Percentiles rank a stretch among this genome's conserved stretches.
Conservation (phyloP, 2,113 vertebrate genomes). For the Cebus imitator region DNA sequence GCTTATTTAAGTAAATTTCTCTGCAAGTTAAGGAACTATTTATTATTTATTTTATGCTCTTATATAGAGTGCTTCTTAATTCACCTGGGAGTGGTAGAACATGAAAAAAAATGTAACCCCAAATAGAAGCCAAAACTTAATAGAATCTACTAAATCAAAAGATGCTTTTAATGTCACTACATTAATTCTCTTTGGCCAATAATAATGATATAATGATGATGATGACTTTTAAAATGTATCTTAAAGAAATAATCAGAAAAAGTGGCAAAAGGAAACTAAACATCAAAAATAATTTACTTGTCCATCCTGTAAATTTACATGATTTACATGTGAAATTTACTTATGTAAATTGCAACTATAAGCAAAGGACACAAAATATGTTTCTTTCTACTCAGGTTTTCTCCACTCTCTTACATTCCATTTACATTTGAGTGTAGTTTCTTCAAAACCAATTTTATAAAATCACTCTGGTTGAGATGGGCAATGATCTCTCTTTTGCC, state of each 20-base stretch:
- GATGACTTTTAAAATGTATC: slow-evolving; percentile 19
- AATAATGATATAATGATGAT: background rate
- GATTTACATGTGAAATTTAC: background rate
- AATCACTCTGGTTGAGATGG: background rate
- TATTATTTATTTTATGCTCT: background rate
- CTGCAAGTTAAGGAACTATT: background rate
- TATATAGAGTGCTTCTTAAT: background rate
- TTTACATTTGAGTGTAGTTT: background rate
- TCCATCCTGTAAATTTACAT: background rate
- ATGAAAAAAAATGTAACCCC: background rate
- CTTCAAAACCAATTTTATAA: background rate
- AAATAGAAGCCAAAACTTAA: background rate
- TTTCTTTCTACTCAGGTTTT: background rate
- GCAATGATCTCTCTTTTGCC: background rate
- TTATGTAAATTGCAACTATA: background rate
- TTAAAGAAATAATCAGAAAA: background rate
- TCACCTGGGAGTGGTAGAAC: background rate
- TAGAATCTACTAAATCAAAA: background rate
- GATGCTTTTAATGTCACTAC: background rate
- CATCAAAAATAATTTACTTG: background rate
- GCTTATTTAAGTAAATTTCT: background rate
- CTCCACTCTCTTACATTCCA: background rate
- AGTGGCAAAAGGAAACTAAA: background rate
- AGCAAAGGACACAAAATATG: background rate
- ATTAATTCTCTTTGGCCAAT: background rate